These are phyloP conservation scores for Drosophila punjabiensis DNA, from an alignment of 1,140 invertebrate genomes.

Conservation along the genomic window DNA sequence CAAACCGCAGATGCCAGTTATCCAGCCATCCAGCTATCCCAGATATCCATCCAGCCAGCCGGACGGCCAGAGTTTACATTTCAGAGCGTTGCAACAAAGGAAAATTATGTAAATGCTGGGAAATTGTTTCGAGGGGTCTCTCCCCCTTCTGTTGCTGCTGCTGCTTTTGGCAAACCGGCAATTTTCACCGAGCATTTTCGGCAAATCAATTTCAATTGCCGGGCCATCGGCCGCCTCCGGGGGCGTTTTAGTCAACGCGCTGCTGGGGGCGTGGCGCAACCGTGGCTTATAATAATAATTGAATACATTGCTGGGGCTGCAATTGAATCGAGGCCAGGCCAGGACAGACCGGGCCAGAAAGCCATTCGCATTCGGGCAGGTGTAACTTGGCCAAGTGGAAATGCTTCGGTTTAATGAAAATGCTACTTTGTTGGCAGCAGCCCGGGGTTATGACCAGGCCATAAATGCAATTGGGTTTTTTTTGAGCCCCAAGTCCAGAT, in stretches of 20 bases:
- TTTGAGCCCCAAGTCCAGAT: conserved; percentile 3
- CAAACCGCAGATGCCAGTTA: conserved; percentile 41
- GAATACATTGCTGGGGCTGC: conserved; percentile 63
- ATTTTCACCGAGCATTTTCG: conserved; percentile 68
- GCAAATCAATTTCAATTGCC: conserved; percentile 74
- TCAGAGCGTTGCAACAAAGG: conserved; percentile 56
- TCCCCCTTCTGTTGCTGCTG: neutral
- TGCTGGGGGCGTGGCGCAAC: conserved; percentile 29
- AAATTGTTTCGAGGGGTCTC: conserved; percentile 64
- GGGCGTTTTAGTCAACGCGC: conserved; percentile 18
- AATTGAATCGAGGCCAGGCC: conserved; percentile 34
- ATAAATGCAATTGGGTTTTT: conserved; percentile 50
- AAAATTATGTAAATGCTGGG: conserved; percentile 80
- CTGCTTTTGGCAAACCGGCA: conserved; percentile 27
- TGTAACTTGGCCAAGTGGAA: conserved; percentile 66
- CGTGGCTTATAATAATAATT: conserved; percentile 80
- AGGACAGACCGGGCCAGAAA: neutral
- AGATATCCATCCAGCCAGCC: neutral
- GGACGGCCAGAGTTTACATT: conserved; percentile 46
- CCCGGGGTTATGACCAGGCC: conserved; percentile 39
- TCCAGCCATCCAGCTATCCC: conserved; percentile 4
- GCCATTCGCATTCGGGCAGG: conserved; percentile 38
- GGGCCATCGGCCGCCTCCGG: conserved; percentile 7
- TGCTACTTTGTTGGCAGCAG: conserved; percentile 40
- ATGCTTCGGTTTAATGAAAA: conserved; percentile 51